Evolutionary conservation across 2,888 invertebrate genomes (phyloP).

Genomic region (Calliopum simillimum): DNA sequence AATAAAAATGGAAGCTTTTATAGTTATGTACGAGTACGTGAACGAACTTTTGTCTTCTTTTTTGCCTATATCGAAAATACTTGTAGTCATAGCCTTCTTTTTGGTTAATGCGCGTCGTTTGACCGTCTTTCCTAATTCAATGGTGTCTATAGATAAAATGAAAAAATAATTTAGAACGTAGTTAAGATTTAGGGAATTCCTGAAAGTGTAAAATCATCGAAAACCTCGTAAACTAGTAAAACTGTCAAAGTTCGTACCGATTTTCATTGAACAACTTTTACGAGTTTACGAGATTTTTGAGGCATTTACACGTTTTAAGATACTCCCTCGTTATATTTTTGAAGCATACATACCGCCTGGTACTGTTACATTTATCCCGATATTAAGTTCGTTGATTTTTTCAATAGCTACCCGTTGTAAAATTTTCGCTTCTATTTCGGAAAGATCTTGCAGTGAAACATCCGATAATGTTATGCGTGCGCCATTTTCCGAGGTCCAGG

Average conservation of each 20-base stretch:
- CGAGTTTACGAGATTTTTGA: too few species aligned
- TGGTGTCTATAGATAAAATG: too few species aligned
- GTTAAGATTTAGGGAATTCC: too few species aligned
- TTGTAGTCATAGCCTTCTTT: conserved; percentile 88
- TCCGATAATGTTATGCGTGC: conserved; percentile 74
- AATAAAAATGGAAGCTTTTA: too few species aligned
- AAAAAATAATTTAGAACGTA: too few species aligned
- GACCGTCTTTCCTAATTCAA: conserved; percentile 66
- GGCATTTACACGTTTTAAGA: too few species aligned
- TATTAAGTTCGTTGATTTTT: conserved; percentile 85
- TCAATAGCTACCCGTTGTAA: conserved; percentile 89
- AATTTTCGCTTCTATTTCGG: conserved; percentile 79
- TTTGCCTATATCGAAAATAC: conserved; percentile 83
- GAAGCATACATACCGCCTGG: neutral
- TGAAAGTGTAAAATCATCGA: too few species aligned
- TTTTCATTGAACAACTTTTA: too few species aligned
- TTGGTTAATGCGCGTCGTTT: conserved; percentile 86
- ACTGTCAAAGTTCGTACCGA: too few species aligned
- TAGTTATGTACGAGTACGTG: too few species aligned
- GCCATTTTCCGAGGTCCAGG: conserved; percentile 78
- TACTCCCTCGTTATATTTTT: too few species aligned
- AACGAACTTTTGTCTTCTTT: conserved; percentile 72
- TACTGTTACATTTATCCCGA: conserved; percentile 83
- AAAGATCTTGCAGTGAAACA: conserved; percentile 74
- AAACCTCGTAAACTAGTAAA: too few species aligned